Base-by-base conservation (phyloP, 2,113 vertebrate species). In the Osmerus eperlanus region DNA sequence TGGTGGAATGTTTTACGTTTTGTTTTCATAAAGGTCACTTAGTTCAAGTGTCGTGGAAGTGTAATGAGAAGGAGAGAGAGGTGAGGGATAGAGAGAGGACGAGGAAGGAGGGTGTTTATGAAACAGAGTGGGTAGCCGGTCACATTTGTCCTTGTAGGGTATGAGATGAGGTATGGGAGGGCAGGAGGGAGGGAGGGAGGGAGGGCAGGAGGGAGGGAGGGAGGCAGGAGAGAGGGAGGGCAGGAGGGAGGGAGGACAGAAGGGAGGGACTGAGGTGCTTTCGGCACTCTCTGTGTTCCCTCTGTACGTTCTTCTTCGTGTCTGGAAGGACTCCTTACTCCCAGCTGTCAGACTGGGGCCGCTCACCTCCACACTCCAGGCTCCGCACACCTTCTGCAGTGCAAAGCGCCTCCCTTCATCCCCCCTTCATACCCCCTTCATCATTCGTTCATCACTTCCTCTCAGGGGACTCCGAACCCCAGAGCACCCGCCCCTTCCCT, bases 141-240 rank as follows among this genome's bases (percentile, higher is more conserved):
- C 83, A 84, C 86, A 84, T 89, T 83, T 85, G 82, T 89, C 90
- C 90, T 87, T 91, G 85, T 90, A 91, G 78, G 90, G 90, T 91
- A 83, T 86, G 87, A 86, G 74, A 55, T 3, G 54, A 55, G 54
- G 54, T 55, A 18, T 13, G 11, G 12, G 11, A 8, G 8, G 53
- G 53, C 13, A 4, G 53, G 13, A 23, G 53, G 53, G 53, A 65
- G 32, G 32, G 32, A 32, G 32, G 6, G 32, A 6, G 6, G 6
- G 11, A 8, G 8, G 53, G 53, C 13, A 8, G 53, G 13, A 23
- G 53, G 53, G 53, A 65, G 14, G 70, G 28, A 47, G 51, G 18
- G 19, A 25, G 19, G 16, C 1, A 1, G 7, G 55, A n/a, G 55
- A 3, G 55, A 56, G 55, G 7, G 55, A 56, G 55, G n/a, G 55